Conservation (phyloP, 2,888 invertebrate genomes). For the Drosophila subquinaria region DNA sequence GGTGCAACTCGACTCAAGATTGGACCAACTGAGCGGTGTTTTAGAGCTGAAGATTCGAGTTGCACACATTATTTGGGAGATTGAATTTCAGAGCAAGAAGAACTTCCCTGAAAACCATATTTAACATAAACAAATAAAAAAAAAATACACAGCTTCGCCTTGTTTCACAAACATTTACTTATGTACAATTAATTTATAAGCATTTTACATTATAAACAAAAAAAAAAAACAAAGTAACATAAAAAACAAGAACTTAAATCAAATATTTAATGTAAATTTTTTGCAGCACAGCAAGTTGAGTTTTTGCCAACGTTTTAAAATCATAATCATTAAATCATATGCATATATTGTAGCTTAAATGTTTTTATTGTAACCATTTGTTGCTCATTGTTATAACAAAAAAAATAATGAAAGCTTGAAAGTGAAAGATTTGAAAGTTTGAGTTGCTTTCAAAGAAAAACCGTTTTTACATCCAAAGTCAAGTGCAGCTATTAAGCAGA, state of each 20-base stretch:
- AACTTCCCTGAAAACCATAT: slow-evolving; percentile 4
- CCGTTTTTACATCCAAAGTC: slow-evolving; percentile 19
- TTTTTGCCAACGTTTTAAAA: slow-evolving; percentile 53
- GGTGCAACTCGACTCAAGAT: slow-evolving; percentile 1
- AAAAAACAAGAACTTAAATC: slow-evolving; percentile 52
- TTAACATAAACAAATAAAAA: slow-evolving; percentile 15
- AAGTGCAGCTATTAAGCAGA: slow-evolving; percentile 38
- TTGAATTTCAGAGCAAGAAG: slow-evolving; percentile 5
- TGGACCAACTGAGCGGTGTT: slow-evolving; percentile 15
- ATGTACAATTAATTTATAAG: slow-evolving; percentile 79
- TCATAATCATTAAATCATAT: slow-evolving; percentile 43
- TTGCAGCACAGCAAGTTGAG: slow-evolving; percentile 60
- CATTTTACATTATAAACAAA: slow-evolving; percentile 59
- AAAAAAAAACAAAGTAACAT: not conserved
- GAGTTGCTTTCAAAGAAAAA: slow-evolving; percentile 48
- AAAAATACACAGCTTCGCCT: slow-evolving; percentile 49
- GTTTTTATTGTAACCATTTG: slow-evolving; percentile 79
- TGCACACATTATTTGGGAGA: slow-evolving; percentile 14
- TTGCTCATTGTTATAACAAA: slow-evolving; percentile 66
- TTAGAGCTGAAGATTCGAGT: slow-evolving; percentile 13
- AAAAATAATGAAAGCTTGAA: slow-evolving; percentile 1
- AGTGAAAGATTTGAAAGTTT: slow-evolving; percentile 53
- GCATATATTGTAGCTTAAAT: slow-evolving; percentile 71
- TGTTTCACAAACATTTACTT: slow-evolving; percentile 66
- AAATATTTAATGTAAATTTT: slow-evolving; percentile 79